Evolutionary conservation across 2,888 invertebrate species (phyloP), one percentile per base, ranked within the genome.

Genomic region (Macaria notata): DNA sequence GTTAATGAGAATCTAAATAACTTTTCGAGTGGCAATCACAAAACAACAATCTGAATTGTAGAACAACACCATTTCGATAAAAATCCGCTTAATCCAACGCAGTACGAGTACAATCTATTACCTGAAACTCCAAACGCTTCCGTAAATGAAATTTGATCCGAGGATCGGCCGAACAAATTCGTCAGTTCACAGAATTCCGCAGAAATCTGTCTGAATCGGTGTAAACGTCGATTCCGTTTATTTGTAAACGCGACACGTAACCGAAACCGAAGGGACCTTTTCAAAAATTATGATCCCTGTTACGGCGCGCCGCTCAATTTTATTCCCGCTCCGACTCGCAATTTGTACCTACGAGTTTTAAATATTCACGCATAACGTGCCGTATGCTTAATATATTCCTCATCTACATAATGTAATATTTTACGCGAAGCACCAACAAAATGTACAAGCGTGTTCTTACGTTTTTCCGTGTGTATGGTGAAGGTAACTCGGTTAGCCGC

Each of bases 391-490:
- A 83, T 83, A 79, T 78, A 83, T 79, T 78, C 79, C 78, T 81
- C 81, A 84, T 84, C 76, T 84, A 75, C 84, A 84, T 84, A 83
- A 84, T 81, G 81, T 82, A 78, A 83, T 84, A 81, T 83, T 84
- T 82, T 69, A 72, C 67, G 64, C 65, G 70, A 70, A 74, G 67
- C 69, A 71, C 70, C 72, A 67, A 59, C 70, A 65, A 76, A 76
- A 78, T 76, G 71, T 76, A 71, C 65, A 67, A 42, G 31, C 31
- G 69, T 68, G 64, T 70, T 71, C 70, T 73, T 72, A 70, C 70
- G 69, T 72, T 76, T 68, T 69, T 9, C 30, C 31, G 19, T 46
- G 52, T 45, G 55, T 53, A 48, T 57, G 65, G 53, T 59, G 49
- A 59, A 65, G 29, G 52, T 54, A 54, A 58, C 54, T 49, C n/a